Evolutionary conservation across 2,113 vertebrate species (phyloP), one percentile per base, ranked within the genome.

Genomic region (Apaloderma vittatum): DNA sequence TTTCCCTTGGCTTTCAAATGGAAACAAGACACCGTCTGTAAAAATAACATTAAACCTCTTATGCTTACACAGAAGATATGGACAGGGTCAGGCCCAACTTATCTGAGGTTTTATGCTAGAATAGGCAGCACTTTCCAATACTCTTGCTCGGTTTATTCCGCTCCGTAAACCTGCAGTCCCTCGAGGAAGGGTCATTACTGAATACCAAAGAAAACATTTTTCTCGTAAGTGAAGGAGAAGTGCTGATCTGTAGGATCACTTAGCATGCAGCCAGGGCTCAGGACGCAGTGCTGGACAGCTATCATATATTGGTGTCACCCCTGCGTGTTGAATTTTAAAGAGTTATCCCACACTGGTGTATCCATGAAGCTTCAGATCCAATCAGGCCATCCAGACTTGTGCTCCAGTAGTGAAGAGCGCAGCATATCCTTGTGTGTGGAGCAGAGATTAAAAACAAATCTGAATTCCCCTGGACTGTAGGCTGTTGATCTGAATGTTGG

Each of bases 1-100:
- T 75, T 48, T 94, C 43, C 49, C 29, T 95, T 72, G 55, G 65
- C 68, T 94, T 90, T 93, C 32, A 1, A 83, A 86, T 55, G 37
- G 68, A 86, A 96, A 94, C 75, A 92, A 92, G 75, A 66, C 34
- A 32, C 46, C 43, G 48, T 55, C 59, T 76, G 68, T 86, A 79
- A 91, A 76, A 97, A 86, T 74, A 95, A 51, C 46, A 54, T 82
- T 78, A 46, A 86, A 48, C 8, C 20, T 88, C 75, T 83, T 83
- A n/a, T 29, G 29, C 27, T 87, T 93, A 59, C 71, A 65, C 17
- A 59, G 59, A 70, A 80, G 67, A 59, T 70, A 43, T 11, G 62
- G 61, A 22, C 54, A 76, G 40, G 29, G 59, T 67, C 75, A 88
- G 34, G 29, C 55, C 34, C 61, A 45, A 24, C 14, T 22, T 52